Evolutionary conservation across 2,113 vertebrate species (phyloP).

Genomic region (Cyphotilapia sp.): DNA sequence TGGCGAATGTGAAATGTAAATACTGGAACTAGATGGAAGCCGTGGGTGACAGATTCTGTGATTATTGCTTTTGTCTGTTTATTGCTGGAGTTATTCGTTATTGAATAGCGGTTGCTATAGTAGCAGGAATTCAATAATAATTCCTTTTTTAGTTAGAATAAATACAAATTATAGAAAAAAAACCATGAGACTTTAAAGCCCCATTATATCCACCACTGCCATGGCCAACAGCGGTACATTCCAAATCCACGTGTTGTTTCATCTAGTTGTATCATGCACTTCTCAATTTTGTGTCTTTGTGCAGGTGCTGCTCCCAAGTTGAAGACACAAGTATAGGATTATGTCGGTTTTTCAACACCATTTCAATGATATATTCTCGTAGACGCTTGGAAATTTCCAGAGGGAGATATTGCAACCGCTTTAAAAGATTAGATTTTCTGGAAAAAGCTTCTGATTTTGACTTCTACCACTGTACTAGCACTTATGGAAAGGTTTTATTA

Average conservation of each 20-base stretch:
- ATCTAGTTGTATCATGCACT: not conserved
- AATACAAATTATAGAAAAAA: not conserved
- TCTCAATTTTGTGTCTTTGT: not conserved
- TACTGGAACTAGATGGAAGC: not conserved
- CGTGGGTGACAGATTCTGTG: not conserved
- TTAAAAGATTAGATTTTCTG: not conserved
- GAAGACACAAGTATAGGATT: not conserved
- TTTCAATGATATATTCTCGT: not conserved
- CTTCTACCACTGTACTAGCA: not conserved
- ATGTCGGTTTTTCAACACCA: not conserved
- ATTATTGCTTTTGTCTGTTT: not conserved
- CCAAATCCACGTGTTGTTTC: not conserved
- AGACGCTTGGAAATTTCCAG: not conserved
- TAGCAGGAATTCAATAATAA: not conserved
- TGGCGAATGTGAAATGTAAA: not conserved
- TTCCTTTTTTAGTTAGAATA: not conserved
- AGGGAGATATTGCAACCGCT: not conserved
- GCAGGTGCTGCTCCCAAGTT: not conserved
- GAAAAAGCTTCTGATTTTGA: not conserved
- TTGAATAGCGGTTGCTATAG: not conserved
- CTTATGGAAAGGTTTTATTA: not conserved
- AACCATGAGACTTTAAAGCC: not conserved
- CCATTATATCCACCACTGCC: not conserved
- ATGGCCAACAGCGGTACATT: not conserved
- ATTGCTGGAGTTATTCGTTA: not conserved